Conservation (phyloP, 2,797 vertebrate genomes). For the Emys orbicularis region DNA sequence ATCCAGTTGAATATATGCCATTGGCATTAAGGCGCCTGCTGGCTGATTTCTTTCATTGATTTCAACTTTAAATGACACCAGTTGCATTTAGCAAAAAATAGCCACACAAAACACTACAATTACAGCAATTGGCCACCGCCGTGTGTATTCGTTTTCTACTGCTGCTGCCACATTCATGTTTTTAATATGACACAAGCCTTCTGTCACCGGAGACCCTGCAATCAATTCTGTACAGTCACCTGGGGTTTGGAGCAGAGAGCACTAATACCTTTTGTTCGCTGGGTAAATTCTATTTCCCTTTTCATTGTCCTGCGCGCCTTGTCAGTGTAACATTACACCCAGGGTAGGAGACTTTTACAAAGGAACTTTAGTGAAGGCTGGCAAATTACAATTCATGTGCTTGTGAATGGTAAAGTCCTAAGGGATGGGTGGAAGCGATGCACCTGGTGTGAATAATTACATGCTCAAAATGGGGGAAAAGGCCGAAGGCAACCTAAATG, state of each 20-base stretch:
- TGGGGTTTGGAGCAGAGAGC: constrained; percentile 51
- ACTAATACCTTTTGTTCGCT: constrained; percentile 64
- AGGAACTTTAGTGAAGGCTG: constrained; percentile 56
- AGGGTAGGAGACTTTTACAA: constrained; percentile 63
- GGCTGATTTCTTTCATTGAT: background rate
- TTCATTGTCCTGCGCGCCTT: constrained; percentile 60
- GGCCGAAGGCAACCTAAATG: constrained; percentile 42
- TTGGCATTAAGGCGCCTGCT: fast-evolving
- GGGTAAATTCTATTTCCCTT: constrained; percentile 79
- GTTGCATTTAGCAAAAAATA: fast-evolving
- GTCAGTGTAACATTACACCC: constrained; percentile 53
- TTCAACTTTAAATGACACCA: background rate
- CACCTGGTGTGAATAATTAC: constrained; percentile 81
- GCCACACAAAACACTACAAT: fast-evolving
- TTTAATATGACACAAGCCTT: background rate
- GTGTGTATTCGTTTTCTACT: background rate
- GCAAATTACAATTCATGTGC: constrained; percentile 63
- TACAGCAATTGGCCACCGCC: background rate
- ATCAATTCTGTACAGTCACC: constrained; percentile 42
- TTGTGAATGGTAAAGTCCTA: constrained; percentile 47
- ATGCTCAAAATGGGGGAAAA: constrained; percentile 23
- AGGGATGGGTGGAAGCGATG: constrained; percentile 50
- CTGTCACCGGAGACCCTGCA: constrained; percentile 24
- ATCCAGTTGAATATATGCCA: background rate
- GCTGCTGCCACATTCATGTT: background rate